These are phyloP conservation scores for Brachycybe producta DNA, from an alignment of 2,888 invertebrate species.

Conservation along the genomic window DNA sequence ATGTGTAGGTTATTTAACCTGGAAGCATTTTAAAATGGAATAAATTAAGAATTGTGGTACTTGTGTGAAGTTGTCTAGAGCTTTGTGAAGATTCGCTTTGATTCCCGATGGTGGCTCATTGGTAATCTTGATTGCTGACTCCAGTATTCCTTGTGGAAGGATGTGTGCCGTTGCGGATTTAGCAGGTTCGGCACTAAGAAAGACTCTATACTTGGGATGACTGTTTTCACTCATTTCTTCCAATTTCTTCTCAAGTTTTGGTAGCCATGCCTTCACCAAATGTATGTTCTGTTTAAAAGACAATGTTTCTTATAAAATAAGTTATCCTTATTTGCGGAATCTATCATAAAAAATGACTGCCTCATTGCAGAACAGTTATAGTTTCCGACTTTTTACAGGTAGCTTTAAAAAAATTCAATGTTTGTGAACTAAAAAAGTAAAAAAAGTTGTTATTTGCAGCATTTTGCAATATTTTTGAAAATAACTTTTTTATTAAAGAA, in stretches of 20 bases:
- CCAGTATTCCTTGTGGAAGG: slow-evolving; percentile 88
- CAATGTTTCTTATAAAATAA: slow-evolving; percentile 16
- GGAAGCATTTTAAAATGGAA: no score
- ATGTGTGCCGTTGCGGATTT: slow-evolving; percentile 75
- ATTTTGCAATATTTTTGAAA: no score
- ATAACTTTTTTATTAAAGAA: no score
- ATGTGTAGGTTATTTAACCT: no score
- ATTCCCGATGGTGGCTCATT: slow-evolving; percentile 96
- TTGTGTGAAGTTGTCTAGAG: slow-evolving; percentile 84
- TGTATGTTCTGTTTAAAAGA: slow-evolving; percentile 90
- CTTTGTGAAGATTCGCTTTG: slow-evolving; percentile 91
- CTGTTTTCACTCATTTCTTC: slow-evolving; percentile 70
- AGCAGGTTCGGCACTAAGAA: slow-evolving; percentile 89
- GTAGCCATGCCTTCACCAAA: slow-evolving; percentile 86
- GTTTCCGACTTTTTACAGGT: no score
- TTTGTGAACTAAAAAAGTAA: no score
- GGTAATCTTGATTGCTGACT: slow-evolving; percentile 92
- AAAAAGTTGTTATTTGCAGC: no score
- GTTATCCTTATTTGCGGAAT: slow-evolving; percentile 1
- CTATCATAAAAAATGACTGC: slow-evolving; percentile 11
- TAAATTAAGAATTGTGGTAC: slow-evolving; percentile 28
- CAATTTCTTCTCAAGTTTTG: slow-evolving; percentile 76
- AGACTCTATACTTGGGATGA: slow-evolving; percentile 68
- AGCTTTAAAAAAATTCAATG: no score
- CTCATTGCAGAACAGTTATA: slow-evolving; percentile 1